Evolutionary conservation across 2,113 vertebrate species (phyloP).

Genomic region (Atractosteus spatula): DNA sequence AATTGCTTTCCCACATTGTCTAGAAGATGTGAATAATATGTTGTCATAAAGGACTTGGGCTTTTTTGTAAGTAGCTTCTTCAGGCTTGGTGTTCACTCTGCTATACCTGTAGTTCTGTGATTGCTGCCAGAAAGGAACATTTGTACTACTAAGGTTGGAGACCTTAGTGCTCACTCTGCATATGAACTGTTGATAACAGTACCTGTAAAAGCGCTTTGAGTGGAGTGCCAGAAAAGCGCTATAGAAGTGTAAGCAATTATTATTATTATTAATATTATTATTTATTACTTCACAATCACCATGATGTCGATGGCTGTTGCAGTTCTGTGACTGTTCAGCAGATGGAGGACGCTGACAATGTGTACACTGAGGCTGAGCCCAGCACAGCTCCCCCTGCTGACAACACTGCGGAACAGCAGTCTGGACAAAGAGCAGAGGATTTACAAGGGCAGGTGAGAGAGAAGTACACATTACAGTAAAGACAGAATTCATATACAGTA

Average conservation of each 20-base stretch:
- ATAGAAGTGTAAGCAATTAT: no score
- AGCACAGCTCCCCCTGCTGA: conserved; percentile 32
- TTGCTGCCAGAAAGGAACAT: no score
- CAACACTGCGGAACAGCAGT: conserved; percentile 31
- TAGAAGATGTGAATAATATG: no score
- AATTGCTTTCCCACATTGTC: no score
- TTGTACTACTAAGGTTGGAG: no score
- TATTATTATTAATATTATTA: background rate
- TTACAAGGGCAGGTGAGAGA: conserved; percentile 50
- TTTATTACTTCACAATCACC: background rate
- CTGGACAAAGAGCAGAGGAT: conserved; percentile 47
- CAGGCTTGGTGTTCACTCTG: no score
- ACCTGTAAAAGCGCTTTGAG: background rate
- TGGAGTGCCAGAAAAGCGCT: no score
- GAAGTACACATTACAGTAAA: no score
- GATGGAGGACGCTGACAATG: conserved; percentile 60
- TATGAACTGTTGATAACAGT: background rate
- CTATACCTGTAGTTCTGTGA: no score
- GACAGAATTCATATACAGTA: no score
- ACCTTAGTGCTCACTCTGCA: background rate
- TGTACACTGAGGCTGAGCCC: conserved; percentile 26
- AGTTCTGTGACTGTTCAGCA: conserved; percentile 32
- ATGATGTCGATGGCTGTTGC: background rate
- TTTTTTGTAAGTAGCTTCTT: no score
- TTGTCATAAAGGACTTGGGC: no score